Evolutionary conservation across 2,888 invertebrate species (phyloP).

Genomic region (Dichetophora obliterata): DNA sequence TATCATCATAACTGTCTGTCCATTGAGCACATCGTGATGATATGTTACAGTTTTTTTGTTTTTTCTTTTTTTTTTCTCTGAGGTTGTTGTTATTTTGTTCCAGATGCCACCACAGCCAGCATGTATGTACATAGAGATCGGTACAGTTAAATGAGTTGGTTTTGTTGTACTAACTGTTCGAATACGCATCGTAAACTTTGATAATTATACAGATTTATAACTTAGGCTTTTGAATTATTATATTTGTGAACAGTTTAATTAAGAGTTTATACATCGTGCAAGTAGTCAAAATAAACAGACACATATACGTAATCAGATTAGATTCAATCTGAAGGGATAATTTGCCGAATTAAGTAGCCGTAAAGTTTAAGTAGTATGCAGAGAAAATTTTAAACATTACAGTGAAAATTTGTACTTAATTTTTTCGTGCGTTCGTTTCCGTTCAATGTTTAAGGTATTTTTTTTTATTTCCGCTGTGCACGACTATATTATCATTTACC

Average conservation of each 20-base stretch:
- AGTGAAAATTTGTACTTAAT: too few species aligned
- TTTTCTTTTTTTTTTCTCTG: too few species aligned
- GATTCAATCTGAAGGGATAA: neutral
- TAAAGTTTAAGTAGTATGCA: too few species aligned
- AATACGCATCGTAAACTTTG: slow-evolving; percentile 28
- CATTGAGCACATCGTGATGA: slow-evolving; percentile 10
- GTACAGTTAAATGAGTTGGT: neutral
- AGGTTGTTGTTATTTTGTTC: neutral
- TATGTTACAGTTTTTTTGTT: neutral
- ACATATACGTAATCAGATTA: neutral
- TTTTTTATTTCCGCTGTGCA: too few species aligned
- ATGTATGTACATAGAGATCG: neutral
- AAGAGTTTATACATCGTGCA: neutral
- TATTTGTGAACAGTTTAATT: slow-evolving; percentile 3
- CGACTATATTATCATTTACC: too few species aligned
- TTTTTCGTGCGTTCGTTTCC: too few species aligned
- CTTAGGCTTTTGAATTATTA: neutral
- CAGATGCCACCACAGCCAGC: neutral
- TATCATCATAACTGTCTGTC: slow-evolving; percentile 27
- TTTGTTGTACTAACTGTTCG: slow-evolving; percentile 1
- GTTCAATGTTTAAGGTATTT: too few species aligned
- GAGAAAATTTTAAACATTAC: too few species aligned
- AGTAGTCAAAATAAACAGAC: neutral
- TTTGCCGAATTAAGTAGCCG: too few species aligned
- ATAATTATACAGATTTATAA: slow-evolving; percentile 10